Evolutionary conservation across 2,888 invertebrate species (phyloP), one percentile per base, ranked within the genome.

Genomic region (Sceliomorpha sp.): DNA sequence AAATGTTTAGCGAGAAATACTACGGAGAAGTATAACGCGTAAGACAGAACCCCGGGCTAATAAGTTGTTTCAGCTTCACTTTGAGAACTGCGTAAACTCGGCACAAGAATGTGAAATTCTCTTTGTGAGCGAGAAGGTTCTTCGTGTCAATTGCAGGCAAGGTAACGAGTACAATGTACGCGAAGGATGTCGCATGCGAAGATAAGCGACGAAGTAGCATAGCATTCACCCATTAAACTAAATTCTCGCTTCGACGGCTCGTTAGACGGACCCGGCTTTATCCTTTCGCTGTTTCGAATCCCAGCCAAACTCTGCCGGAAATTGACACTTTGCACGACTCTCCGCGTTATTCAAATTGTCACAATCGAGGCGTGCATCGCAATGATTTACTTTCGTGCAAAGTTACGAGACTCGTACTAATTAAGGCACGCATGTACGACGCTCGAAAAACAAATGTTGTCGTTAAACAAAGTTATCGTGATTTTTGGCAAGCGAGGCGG

Each of bases 161-260:
- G 75, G 77, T 81, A 81, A 82, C 78, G 76, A 78, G 77, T 67
- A 64, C 69, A 56, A 70, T 56, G 58, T 45, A 51, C 31, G 39
- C 70, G 73, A 67, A 74, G 73, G 70, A 73, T 74, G 74, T 78
- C 76, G 71, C 58, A 44, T 51, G 70, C 45, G 56, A 56, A 77
- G 80, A 81, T 78, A 80, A 82, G 77, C 75, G 56, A 53, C 66
- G 63, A 47, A 62, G 70, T 70, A 64, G 70, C 70, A 67, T 70
- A 64, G 70, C 70, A 67, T 72, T 72, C 73, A 72, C 58, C 74
- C 80, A 77, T 81, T 82, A 75, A 79, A 81, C 79, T 77, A 80
- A 81, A 82, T 81, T 77, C 77, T 75, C 76, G 71, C 72, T 74
- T 81, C 78, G 78, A 75, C 77, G 74, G 74, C 82, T 83, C 79